Base-by-base conservation (phyloP, 2,797 vertebrate species). In the Psittacula derbiana region DNA sequence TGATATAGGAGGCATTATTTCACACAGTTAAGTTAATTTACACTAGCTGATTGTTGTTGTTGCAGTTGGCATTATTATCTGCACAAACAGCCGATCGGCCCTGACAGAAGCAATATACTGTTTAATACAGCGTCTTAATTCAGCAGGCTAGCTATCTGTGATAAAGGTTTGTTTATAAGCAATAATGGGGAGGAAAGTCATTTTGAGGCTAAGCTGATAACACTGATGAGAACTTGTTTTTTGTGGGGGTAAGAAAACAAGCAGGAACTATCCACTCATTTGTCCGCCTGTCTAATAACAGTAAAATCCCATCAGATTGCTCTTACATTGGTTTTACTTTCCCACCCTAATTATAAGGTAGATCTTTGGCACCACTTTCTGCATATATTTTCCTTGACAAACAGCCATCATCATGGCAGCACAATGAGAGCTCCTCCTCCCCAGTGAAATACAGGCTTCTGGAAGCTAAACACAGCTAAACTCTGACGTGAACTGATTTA, bases 1-100 rank as follows among this genome's bases (percentile, higher is more conserved):
- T 98, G 98, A 98, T 98, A 98, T 94, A 96, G 96, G 97, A 97
- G 97, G 97, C 97, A 98, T 98, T 98, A 98, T 98, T 98, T 98
- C 98, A 98, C 98, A 98, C 97, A 97, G 98, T 98, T 98, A 98
- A 98, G 97, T 98, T 98, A 98, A 98, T 98, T 98, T 98, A 98
- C 98, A 98, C 97, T 97, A 97, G 97, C 97, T 98, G 98, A 98
- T 98, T 98, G 97, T 98, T 98, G 98, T 98, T 98, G 97, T 97
- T 97, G 97, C 98, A 97, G 97, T 98, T 96, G 97, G 97, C 97
- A 98, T 98, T 98, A 98, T 98, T 98, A 98, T 98, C 98, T 98
- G 96, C 97, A 97, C 98, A 98, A 98, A 98, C 98, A 98, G 97
- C 97, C 97, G 96, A 98, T 98, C 96, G 97, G 95, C 95, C 97